Evolutionary conservation across 2,797 vertebrate genomes (phyloP).

Genomic region (Odontamblyopus lacepedii): DNA sequence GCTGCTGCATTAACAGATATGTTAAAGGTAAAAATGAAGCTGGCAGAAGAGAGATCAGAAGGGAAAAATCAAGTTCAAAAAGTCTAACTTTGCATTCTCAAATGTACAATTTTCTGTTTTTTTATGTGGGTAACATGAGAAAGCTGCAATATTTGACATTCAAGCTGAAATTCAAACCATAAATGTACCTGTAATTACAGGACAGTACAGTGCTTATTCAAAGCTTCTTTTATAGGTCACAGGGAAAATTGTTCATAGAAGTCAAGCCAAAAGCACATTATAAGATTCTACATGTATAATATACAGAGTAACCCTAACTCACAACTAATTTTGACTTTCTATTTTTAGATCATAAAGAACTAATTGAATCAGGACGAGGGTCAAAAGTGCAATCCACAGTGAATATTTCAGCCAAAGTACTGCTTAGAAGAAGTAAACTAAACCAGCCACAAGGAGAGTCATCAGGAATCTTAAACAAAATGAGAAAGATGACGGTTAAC

Average conservation of each 20-base stretch:
- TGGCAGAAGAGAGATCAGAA: constrained; percentile 9
- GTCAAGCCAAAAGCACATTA: not conserved
- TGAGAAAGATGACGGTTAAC: no score
- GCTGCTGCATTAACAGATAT: constrained; percentile 56
- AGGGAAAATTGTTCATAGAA: not conserved
- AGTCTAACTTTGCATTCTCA: constrained; percentile 2
- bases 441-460: not conserved
- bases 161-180: constrained; percentile 28
- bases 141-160: constrained; percentile 28
- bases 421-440: no score
- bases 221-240: constrained; percentile 24
- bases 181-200: constrained; percentile 21
- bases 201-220: constrained; percentile 36
- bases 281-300: not conserved
- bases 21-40: constrained; percentile 45
- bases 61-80: not conserved
- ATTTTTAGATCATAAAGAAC: not conserved
- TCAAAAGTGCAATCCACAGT: not conserved
- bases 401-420: not conserved
- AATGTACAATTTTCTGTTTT: constrained; percentile 4
- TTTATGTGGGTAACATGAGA: constrained; percentile 25
- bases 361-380: not conserved
- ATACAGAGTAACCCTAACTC: not conserved
- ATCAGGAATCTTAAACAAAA: not conserved
- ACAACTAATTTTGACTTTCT: not conserved